phyloP scores from a whole-genome alignment of 2,888 invertebrate species.

The Pyrocoelia pectoralis region DNA sequence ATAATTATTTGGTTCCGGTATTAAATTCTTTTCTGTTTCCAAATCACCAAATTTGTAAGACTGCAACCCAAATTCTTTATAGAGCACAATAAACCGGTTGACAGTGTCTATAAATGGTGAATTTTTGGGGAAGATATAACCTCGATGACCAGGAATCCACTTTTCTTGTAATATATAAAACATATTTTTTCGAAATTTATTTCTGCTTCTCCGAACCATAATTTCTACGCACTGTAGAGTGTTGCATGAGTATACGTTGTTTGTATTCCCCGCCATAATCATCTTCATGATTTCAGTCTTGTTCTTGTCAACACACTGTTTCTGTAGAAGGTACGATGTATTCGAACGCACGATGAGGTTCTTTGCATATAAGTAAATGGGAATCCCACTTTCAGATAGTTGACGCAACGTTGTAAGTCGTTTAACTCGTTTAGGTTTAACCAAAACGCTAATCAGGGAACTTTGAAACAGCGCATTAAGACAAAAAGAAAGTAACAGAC shows the following conservation, averaged over 20 bases:
- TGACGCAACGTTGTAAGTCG: slow-evolving; percentile 6
- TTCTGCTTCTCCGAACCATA: not conserved
- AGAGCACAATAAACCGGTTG: slow-evolving; percentile 2
- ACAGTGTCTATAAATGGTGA: slow-evolving; percentile 16
- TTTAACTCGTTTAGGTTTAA: not conserved
- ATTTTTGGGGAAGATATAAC: slow-evolving; percentile 7
- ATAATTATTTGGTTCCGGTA: not conserved
- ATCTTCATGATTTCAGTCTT: not conserved
- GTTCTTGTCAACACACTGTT: not conserved
- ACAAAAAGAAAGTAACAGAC: not conserved
- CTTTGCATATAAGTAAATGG: not conserved
- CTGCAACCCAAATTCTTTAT: slow-evolving; percentile 6
- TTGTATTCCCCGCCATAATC: slow-evolving; percentile 1
- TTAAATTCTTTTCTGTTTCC: not conserved
- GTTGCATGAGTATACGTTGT: slow-evolving; percentile 9
- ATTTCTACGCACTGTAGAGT: not conserved
- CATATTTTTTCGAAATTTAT: not conserved
- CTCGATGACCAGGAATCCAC: slow-evolving; percentile 13
- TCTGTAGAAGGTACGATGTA: not conserved
- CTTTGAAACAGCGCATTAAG: not conserved
- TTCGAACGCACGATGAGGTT: not conserved
- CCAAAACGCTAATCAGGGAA: not conserved
- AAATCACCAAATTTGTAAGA: not conserved
- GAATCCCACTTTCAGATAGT: not conserved
- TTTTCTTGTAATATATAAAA: slow-evolving; percentile 14